Conservation (phyloP, 2,113 vertebrate genomes). For the Stegastes partitus region DNA sequence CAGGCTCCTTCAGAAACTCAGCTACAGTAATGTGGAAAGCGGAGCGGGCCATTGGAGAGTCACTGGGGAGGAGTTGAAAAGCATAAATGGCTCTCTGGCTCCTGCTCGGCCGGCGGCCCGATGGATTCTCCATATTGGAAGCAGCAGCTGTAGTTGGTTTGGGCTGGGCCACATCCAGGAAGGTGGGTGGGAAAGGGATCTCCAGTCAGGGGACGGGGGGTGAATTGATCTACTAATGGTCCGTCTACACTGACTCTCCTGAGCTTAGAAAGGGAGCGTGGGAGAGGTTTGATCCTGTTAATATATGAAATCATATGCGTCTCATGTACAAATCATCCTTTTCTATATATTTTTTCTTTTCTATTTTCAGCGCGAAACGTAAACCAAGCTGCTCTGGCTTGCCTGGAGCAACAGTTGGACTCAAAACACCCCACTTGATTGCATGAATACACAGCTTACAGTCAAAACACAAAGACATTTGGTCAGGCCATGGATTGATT, state of each 20-base stretch:
- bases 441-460: slow-evolving; percentile 6
- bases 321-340: slow-evolving; percentile 29
- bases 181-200: slow-evolving; percentile 78
- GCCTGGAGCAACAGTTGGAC: slow-evolving; percentile 27
- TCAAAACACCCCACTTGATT: neutral
- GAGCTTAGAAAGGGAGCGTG: slow-evolving; percentile 48
- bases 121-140: slow-evolving; percentile 82
- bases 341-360: slow-evolving; percentile 9
- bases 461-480: slow-evolving; percentile 66
- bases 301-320: slow-evolving; percentile 30
- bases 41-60: slow-evolving; percentile 45
- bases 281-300: slow-evolving; percentile 57
- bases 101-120: slow-evolving; percentile 51
- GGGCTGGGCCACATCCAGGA: slow-evolving; percentile 74
- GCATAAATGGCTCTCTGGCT: slow-evolving; percentile 64
- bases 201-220: slow-evolving; percentile 44
- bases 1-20: slow-evolving; percentile 44
- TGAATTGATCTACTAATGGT: slow-evolving; percentile 63
- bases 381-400: neutral
- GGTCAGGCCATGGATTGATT: slow-evolving; percentile 76
- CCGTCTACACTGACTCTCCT: slow-evolving; percentile 38
- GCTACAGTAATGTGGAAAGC: slow-evolving; percentile 58
- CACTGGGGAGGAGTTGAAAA: slow-evolving; percentile 69
- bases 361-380: slow-evolving; percentile 30
- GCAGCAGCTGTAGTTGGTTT: slow-evolving; percentile 70